A percentile compares a stretch with the other conserved stretches of the same genome.
phyloP scores from a whole-genome alignment of 2,888 invertebrate genomes.

The Ophion slaviceki region DNA sequence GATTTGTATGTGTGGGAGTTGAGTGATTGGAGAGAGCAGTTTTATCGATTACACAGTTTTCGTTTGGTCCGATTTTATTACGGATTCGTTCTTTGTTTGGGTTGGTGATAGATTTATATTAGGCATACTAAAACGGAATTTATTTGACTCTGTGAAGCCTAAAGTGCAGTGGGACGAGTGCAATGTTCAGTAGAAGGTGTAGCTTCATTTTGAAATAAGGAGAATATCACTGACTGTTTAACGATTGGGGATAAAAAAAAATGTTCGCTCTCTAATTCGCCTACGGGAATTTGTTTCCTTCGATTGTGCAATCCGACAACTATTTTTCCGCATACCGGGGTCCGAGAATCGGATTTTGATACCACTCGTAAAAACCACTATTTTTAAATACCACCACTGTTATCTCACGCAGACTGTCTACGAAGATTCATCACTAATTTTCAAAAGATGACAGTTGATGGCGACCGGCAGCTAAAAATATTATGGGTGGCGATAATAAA shows the following conservation, averaged over 20 bases:
- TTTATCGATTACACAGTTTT: background rate
- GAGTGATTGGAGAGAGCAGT: background rate
- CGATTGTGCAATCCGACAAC: too few relatives aligned
- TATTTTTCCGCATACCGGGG: too few relatives aligned
- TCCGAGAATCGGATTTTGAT: too few relatives aligned
- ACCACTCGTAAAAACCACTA: too few relatives aligned
- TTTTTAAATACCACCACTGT: too few relatives aligned
- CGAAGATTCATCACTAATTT: too few relatives aligned
- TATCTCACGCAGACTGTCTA: too few relatives aligned
- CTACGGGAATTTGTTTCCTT: too few relatives aligned
- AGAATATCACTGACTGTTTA: background rate
- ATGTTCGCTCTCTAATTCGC: too few relatives aligned
- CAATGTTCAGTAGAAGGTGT: background rate
- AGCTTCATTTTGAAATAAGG: background rate
- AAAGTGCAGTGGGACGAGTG: background rate
- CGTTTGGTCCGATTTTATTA: background rate
- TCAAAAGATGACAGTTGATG: too few relatives aligned
- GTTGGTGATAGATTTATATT: background rate
- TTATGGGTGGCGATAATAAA: background rate
- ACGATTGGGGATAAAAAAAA: too few relatives aligned
- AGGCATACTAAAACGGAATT: background rate
- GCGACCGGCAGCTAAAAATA: too few relatives aligned
- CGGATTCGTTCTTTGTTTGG: background rate
- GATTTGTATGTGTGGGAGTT: constrained; percentile 14
- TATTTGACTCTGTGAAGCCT: background rate